Percentiles rank a stretch among this genome's conserved stretches.
Conservation (phyloP, 2,797 vertebrate genomes). For the Silurus aristotelis region DNA sequence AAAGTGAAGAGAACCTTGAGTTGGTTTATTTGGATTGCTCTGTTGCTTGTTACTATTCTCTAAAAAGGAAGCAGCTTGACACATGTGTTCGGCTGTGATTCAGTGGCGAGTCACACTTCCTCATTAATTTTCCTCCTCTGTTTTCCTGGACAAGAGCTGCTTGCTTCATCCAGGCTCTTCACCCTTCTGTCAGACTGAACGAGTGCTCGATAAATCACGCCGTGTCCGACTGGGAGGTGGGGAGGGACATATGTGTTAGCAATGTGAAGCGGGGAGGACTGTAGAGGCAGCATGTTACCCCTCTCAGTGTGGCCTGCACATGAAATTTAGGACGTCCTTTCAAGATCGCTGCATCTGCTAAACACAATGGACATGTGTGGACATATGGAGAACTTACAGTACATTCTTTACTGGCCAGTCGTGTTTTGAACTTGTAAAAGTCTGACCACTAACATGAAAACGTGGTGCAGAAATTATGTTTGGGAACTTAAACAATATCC, state of each 20-base stretch:
- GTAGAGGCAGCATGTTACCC: constrained; percentile 31
- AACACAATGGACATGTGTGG: neutral
- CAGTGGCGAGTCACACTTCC: constrained; percentile 18
- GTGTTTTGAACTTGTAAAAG: neutral
- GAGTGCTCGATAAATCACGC: constrained; percentile 47
- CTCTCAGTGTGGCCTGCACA: constrained; percentile 39
- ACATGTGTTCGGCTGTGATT: neutral
- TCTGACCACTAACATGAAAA: neutral
- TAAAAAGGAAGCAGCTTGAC: constrained; percentile 31
- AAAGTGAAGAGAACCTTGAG: constrained; percentile 4
- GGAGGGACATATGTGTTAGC: constrained; percentile 42
- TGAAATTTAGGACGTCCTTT: constrained; percentile 44
- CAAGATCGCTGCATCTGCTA: constrained; percentile 27
- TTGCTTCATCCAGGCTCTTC: constrained; percentile 39
- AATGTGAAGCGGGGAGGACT: constrained; percentile 27
- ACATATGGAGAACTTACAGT: neutral
- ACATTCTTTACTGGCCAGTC: too few relatives aligned
- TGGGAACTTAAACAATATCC: neutral
- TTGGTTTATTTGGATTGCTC: constrained; percentile 20
- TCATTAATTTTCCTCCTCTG: constrained; percentile 41
- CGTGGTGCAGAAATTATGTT: neutral
- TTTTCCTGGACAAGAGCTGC: constrained; percentile 28
- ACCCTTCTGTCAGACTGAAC: constrained; percentile 18
- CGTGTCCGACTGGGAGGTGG: constrained; percentile 13
- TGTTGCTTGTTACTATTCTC: constrained; percentile 20